Base-by-base conservation (phyloP, 1,140 invertebrate genomes). In the Drosophila pruinosa region DNA sequence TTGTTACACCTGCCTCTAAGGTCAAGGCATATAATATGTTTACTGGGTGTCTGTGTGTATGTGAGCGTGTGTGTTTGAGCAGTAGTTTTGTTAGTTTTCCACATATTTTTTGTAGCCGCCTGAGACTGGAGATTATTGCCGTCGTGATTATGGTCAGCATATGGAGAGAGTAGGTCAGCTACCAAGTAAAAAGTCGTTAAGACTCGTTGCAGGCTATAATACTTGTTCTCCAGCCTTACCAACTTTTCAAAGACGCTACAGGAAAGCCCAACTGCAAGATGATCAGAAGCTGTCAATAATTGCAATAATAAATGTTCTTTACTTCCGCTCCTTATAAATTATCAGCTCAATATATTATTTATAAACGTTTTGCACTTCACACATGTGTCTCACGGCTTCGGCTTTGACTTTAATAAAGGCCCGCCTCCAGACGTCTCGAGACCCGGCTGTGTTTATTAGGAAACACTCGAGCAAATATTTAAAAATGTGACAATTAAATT, bases 401-500 rank as follows among this genome's bases (percentile, higher is more conserved):
- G n/a, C n/a, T n/a, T n/a, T 39, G 21, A 28, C 31, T 52, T 68
- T 69, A 56, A 53, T 34, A 76, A 72, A 80, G 71, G 77, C 65
- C 63, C 50, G 74, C 65, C 73, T 26, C 36, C 39, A n/a, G 15
- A 19, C 24, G 2, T n/a, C n/a, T n/a, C n/a, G 26, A 22, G 41
- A 63, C 41, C 74, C 80, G 73, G 75, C 53, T 83, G 58, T 53
- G 38, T 45, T 54, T 56, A 63, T 82, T 82, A 58, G 71, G 71
- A 75, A 78, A 67, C 70, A 48, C 50, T 26, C 43, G 59, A 65
- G n/a, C 28, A 57, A 67, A 71, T 82, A 82, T 74, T 67, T 43
- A 68, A 63, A 74, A 82, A 63, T 77, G 78, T 59, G 52, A 74
- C 71, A 82, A 82, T 78, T 82, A 82, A 82, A 67, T 58, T 41